Conservation (phyloP, 2,888 invertebrate species). For the Ecdyonurus torrentis region DNA sequence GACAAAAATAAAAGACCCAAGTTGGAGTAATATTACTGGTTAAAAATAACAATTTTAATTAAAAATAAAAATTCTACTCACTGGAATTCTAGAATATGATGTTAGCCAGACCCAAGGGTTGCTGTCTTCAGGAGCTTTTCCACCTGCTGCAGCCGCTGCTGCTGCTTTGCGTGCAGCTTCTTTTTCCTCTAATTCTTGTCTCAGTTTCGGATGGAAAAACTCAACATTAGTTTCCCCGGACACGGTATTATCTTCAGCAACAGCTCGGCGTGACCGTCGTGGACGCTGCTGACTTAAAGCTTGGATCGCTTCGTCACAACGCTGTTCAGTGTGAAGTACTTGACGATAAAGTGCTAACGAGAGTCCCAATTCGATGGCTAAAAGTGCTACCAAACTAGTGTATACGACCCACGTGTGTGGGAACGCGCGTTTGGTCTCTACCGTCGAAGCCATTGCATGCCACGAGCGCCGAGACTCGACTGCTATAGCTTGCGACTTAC, state of each 20-base stretch:
- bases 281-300: neutral
- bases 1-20: too few relatives aligned
- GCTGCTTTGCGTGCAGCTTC: constrained; percentile 24
- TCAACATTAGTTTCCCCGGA: constrained; percentile 40
- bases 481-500: neutral
- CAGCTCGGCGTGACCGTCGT: neutral
- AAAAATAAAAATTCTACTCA: too few relatives aligned
- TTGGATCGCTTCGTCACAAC: constrained; percentile 5
- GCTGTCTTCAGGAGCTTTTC: constrained; percentile 1
- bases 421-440: neutral
- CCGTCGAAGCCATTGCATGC: neutral
- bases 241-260: neutral
- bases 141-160: neutral
- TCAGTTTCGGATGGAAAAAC: constrained; percentile 54
- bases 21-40: too few relatives aligned
- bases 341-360: constrained; percentile 12
- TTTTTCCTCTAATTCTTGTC: constrained; percentile 44
- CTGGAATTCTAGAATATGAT: constrained; percentile 7
- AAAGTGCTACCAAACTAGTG: constrained; percentile 10
- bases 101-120: constrained; percentile 9
- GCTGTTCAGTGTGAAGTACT: constrained; percentile 12
- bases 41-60: too few relatives aligned
- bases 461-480: neutral
- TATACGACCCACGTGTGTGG: constrained; percentile 10
- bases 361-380: constrained; percentile 10